Evolutionary conservation across 2,888 invertebrate species (phyloP).

Genomic region (Netelia fuscicornis): DNA sequence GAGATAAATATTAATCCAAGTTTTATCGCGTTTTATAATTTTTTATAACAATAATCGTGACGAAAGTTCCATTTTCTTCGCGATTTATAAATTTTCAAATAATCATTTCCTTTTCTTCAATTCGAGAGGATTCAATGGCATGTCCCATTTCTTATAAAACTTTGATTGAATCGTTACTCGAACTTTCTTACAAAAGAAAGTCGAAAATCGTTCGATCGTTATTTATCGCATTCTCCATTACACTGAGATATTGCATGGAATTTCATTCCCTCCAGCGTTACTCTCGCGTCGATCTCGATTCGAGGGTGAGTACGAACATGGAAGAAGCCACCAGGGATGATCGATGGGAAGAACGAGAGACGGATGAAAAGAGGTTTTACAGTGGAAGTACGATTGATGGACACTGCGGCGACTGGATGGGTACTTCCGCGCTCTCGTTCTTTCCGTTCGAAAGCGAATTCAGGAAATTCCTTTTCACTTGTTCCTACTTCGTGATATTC

Average conservation of each 20-base stretch:
- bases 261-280: background rate
- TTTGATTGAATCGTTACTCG: background rate
- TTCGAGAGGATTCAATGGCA: background rate
- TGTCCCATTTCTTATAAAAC: no score
- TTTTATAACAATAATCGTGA: background rate
- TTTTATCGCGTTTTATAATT: no score
- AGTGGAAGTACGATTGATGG: constrained; percentile 49
- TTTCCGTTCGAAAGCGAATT: constrained; percentile 13
- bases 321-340: constrained; percentile 19
- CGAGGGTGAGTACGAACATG: background rate
- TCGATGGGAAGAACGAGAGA: constrained; percentile 29
- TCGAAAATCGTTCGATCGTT: background rate
- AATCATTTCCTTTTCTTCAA: background rate
- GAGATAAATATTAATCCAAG: no score
- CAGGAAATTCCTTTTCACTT: background rate
- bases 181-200: background rate
- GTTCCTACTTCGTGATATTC: background rate
- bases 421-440: constrained; percentile 2
- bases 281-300: background rate
- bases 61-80: background rate
- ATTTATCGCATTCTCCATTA: background rate
- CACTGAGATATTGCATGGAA: background rate
- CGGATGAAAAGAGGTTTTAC: constrained; percentile 19
- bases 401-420: constrained; percentile 34
- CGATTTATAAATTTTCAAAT: background rate